phyloP scores from a whole-genome alignment of 2,888 invertebrate genomes.

The Idaea straminata region DNA sequence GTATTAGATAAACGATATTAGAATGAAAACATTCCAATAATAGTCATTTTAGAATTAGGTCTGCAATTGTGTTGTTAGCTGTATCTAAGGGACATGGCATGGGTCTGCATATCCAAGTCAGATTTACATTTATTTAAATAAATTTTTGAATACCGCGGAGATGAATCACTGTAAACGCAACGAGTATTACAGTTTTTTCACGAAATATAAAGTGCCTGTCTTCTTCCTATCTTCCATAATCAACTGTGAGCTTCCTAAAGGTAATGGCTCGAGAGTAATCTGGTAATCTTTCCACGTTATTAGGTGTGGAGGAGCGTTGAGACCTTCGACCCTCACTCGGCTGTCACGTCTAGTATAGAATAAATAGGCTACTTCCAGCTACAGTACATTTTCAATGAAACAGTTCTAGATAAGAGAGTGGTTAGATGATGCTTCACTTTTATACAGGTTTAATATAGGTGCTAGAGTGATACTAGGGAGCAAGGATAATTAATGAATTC shows the following conservation, averaged over 20 bases:
- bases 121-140: too few species aligned
- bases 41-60: too few species aligned
- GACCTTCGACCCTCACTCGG: background rate
- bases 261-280: constrained; percentile 48
- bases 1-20: too few species aligned
- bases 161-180: too few species aligned
- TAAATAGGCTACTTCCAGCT: background rate
- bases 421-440: background rate
- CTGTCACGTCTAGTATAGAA: background rate
- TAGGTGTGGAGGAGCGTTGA: constrained; percentile 22
- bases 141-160: too few species aligned
- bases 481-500: too few species aligned
- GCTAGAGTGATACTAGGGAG: too few species aligned
- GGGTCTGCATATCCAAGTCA: too few species aligned
- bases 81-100: too few species aligned
- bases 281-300: constrained; percentile 54
- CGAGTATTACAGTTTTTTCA: background rate
- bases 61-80: too few species aligned
- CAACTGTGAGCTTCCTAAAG: constrained; percentile 4
- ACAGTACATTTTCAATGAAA: background rate
- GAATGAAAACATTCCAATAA: too few species aligned
- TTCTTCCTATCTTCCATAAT: background rate
- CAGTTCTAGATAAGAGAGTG: background rate
- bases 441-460: too few species aligned
- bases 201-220: background rate